These are phyloP conservation scores for Anarsia innoxiella DNA, from an alignment of 2,888 invertebrate genomes.

Conservation along the genomic window DNA sequence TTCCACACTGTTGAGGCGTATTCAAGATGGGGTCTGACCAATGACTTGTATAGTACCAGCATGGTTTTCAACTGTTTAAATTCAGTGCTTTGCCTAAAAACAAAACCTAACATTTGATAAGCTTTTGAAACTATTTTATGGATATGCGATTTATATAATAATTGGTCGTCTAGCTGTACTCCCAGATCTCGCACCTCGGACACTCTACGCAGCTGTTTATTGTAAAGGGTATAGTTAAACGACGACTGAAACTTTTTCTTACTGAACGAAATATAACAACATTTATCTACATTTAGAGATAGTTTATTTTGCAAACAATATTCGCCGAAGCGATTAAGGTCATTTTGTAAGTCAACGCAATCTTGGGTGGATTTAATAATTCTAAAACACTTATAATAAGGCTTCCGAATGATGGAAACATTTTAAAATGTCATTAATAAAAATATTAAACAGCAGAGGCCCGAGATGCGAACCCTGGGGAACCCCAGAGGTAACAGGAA, in stretches of 20 bases:
- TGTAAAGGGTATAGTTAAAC: neutral
- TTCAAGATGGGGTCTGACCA: neutral
- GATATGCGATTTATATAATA: neutral
- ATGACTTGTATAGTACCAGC: neutral
- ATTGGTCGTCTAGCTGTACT: neutral
- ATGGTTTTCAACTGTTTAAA: neutral
- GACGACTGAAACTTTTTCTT: neutral
- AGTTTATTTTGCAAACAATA: neutral
- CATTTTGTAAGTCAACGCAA: neutral
- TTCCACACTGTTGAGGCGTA: neutral
- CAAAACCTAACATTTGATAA: neutral
- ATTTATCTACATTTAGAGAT: neutral
- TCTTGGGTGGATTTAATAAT: neutral
- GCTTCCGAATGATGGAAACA: neutral
- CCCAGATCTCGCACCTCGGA: neutral
- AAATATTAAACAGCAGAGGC: neutral
- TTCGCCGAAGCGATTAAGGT: neutral
- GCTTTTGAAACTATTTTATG: neutral
- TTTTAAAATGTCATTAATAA: neutral
- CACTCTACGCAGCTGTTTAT: neutral
- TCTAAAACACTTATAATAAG: neutral
- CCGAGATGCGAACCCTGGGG: slow-evolving; percentile 1
- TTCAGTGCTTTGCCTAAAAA: neutral
- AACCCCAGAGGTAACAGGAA: neutral
- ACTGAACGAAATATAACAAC: neutral